Evolutionary conservation across 2,888 invertebrate genomes (phyloP).

Genomic region (Lamellibrachia columna): DNA sequence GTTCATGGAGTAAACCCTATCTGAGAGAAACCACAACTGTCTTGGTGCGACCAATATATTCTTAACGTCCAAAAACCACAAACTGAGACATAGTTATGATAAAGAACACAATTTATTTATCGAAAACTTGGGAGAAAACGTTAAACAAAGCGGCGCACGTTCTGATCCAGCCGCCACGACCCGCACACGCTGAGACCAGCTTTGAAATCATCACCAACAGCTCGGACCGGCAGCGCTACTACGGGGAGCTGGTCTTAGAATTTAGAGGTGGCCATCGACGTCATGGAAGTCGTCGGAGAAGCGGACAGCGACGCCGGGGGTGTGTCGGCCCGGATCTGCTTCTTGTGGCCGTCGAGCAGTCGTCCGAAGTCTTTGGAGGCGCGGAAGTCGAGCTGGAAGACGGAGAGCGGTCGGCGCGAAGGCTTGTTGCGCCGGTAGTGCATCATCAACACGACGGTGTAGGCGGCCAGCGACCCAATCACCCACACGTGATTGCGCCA

Average conservation of each 20-base stretch:
- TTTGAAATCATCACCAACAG: neutral
- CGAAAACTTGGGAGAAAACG: neutral
- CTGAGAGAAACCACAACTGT: no score
- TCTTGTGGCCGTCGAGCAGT: neutral
- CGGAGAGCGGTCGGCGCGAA: neutral
- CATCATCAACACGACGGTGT: constrained; percentile 7
- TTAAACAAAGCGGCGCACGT: neutral
- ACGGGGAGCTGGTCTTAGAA: neutral
- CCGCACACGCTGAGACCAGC: neutral
- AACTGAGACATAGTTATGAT: neutral
- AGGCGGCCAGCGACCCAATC: constrained; percentile 3
- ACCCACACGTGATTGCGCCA: neutral
- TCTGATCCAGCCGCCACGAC: neutral
- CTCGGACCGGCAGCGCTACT: neutral
- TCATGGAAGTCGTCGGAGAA: neutral
- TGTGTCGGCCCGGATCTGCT: neutral
- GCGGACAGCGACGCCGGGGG: neutral
- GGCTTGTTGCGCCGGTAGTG: neutral
- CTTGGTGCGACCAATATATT: no score
- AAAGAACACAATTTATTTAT: neutral
- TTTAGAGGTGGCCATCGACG: neutral
- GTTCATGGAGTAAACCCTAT: no score
- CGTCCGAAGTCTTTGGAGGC: neutral
- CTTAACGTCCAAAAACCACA: neutral
- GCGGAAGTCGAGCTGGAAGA: neutral